Base-by-base conservation (phyloP, 2,797 vertebrate species). In the Erithacus rubecula region DNA sequence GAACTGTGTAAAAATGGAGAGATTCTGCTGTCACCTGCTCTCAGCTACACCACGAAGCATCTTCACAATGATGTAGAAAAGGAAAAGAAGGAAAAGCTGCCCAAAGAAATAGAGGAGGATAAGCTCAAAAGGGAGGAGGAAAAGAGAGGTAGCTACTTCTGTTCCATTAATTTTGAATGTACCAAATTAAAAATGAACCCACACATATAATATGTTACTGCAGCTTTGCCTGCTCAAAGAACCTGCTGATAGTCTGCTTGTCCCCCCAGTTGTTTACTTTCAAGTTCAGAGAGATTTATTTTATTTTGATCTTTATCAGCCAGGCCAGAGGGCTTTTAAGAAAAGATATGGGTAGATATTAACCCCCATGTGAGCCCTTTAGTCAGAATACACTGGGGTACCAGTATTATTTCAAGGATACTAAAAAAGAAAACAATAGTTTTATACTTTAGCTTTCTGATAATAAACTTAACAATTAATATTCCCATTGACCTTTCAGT, bases 1-100 rank as follows among this genome's bases (percentile, higher is more conserved):
- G 99, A 99, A 68, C 98, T 99, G 89, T 99, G 99, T 96, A 99
- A 99, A 97, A 99, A 99, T 3, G 99, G 99, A 53, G 99, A 99
- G 97, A 99, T 99, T 95, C 97, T 99, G 90, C 98, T 99, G 96
- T 99, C 99, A 30, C 99, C 99, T 4, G 99, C 99, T 34, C 99
- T 99, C 92, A 99, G 99, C 97, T 99, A 99, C 83, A 99, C 99
- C 75, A 98, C 98, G 87, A 99, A 99, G 92, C 99, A 99, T 96
- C 98, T 99, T 90, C 99, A 99, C 83, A 98, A 98, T 0, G 99
- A 99, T 63, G 99, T 99, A 75, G 99, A 99, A 91, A 99, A 99
- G 95, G 99, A 99, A 96, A 99, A 99, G 97, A 99, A 99, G 92
- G 98, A 98, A 97, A 99, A 99, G 94, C 98, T 99, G 30, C 99